Evolutionary conservation across 2,797 vertebrate species (phyloP).

Genomic region (Glyptemys insculpta): DNA sequence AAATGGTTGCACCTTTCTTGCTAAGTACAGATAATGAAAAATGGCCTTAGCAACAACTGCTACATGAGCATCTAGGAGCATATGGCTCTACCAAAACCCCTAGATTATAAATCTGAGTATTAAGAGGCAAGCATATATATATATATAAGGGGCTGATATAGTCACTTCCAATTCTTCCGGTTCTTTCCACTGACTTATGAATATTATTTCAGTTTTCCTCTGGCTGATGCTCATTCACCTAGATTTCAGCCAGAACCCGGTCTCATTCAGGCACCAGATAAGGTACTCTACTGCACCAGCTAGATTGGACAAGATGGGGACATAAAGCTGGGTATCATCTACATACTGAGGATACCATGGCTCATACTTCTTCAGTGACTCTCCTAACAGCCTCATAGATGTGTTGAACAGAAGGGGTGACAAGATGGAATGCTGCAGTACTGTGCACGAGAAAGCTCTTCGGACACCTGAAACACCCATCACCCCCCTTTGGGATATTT

Average conservation of each 20-base stretch:
- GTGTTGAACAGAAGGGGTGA: not conserved
- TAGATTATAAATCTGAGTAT: no score
- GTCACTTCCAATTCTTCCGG: not conserved
- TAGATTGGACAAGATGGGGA: not conserved
- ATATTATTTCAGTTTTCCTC: no score
- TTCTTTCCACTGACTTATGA: not conserved
- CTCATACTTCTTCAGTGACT: not conserved
- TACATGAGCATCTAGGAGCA: not conserved
- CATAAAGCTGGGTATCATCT: not conserved
- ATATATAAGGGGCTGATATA: no score
- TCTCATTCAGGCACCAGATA: not conserved
- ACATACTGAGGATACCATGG: not conserved
- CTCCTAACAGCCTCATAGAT: not conserved
- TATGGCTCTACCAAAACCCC: no score
- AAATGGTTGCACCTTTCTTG: not conserved
- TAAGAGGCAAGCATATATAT: no score
- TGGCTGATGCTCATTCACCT: no score
- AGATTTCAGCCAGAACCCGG: not conserved
- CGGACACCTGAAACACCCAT: not conserved
- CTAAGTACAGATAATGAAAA: not conserved
- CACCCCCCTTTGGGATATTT: not conserved
- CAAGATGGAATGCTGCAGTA: not conserved
- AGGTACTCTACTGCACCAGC: not conserved
- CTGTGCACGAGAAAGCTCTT: not conserved
- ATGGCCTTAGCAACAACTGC: not conserved